Conservation (phyloP, 2,888 invertebrate species). For the Dimorphilus gyrociliatus region DNA sequence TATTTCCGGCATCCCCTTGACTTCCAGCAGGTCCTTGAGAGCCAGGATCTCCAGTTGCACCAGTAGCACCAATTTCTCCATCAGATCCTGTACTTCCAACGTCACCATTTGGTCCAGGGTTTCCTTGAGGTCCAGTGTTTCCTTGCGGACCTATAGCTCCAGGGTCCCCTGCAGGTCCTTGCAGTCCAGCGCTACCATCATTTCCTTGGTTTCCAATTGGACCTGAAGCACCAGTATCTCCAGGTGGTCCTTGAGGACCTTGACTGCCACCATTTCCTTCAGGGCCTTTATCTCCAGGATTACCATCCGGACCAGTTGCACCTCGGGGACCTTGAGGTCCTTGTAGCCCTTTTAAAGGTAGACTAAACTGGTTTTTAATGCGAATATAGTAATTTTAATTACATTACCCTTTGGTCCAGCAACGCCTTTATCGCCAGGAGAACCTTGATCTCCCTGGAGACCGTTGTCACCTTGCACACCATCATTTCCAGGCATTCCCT, state of each 20-base stretch:
- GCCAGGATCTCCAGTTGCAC: conserved; percentile 4
- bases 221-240: conserved; percentile 4
- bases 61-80: conserved; percentile 4
- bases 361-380: no score
- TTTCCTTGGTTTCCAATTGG: conserved; percentile 1
- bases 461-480: conserved; percentile 3
- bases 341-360: no score
- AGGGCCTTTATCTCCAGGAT: conserved; percentile 2
- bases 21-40: no score
- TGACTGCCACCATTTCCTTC: neutral
- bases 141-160: conserved; percentile 7
- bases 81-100: conserved; percentile 3
- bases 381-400: no score
- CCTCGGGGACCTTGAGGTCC: conserved; percentile 1
- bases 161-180: conserved; percentile 3
- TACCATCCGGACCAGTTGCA: conserved; percentile 1
- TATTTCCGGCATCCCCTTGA: conserved; percentile 1
- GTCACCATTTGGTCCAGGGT: conserved; percentile 3
- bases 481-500: conserved; percentile 2
- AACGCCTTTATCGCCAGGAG: conserved; percentile 3
- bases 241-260: conserved; percentile 2
- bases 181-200: conserved; percentile 1
- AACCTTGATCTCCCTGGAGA: conserved; percentile 1
- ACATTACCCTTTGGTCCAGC: no score
- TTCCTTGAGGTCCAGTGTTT: conserved; percentile 4